phyloP scores from a whole-genome alignment of 2,888 invertebrate genomes.

The Anoncus sp. region DNA sequence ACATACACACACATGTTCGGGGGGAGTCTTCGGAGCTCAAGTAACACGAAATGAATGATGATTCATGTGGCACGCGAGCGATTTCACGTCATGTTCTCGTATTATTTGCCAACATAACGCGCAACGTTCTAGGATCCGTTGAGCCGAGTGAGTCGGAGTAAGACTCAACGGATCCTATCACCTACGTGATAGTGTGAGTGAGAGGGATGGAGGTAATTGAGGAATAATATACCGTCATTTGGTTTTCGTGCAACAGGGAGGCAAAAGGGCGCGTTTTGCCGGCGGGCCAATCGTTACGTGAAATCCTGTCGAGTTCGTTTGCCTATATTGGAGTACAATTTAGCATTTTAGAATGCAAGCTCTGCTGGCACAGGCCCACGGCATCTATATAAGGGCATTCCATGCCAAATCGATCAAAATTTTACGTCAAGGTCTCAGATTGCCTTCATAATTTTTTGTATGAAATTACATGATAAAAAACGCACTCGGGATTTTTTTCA shows the following conservation, averaged over 20 bases:
- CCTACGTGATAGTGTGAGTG: constrained; percentile 10
- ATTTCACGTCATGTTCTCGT: constrained; percentile 75
- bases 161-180: too few species aligned
- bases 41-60: constrained; percentile 80
- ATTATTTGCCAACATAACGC: constrained; percentile 72
- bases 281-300: constrained; percentile 67
- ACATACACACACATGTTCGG: constrained; percentile 13
- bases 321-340: constrained; percentile 27
- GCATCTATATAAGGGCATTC: constrained; percentile 34
- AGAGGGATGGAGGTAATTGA: constrained; percentile 71
- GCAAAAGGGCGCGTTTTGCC: constrained; percentile 63
- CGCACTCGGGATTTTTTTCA: too few species aligned
- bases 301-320: constrained; percentile 67
- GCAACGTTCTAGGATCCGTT: constrained; percentile 44
- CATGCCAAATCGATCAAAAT: too few species aligned
- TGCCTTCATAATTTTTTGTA: too few species aligned
- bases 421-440: too few species aligned
- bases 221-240: constrained; percentile 79
- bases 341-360: constrained; percentile 22
- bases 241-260: constrained; percentile 77
- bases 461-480: too few species aligned
- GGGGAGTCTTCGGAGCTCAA: constrained; percentile 55
- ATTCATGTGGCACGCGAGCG: constrained; percentile 81
- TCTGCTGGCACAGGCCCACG: constrained; percentile 22
- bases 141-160: constrained; percentile 33